Conservation (phyloP, 1,140 invertebrate species). For the Coboldia fuscipes region DNA sequence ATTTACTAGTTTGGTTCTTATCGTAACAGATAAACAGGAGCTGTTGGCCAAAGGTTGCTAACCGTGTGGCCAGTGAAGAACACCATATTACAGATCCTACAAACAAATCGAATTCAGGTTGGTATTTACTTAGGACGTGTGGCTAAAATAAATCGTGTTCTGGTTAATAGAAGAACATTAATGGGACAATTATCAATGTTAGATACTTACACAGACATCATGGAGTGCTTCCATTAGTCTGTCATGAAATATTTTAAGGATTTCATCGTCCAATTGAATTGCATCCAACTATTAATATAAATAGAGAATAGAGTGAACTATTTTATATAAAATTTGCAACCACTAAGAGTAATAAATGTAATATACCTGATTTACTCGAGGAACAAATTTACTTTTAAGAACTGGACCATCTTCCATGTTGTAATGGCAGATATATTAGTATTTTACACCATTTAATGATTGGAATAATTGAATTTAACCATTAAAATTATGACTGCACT, state of each 20-base stretch:
- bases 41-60: conserved; percentile 35
- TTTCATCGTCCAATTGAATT: conserved; percentile 28
- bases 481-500: too few relatives aligned
- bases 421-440: too few relatives aligned
- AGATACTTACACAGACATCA: conserved; percentile 24
- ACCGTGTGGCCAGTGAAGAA: conserved; percentile 27
- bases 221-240: conserved; percentile 26
- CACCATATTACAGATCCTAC: conserved; percentile 31
- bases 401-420: too few relatives aligned
- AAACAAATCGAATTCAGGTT: conserved; percentile 31
- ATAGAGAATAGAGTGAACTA: background rate
- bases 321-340: background rate
- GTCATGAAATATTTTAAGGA: conserved; percentile 28
- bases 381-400: conserved; percentile 2
- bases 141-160: conserved; percentile 19
- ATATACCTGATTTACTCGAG: conserved; percentile 4
- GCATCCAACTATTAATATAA: conserved; percentile 27
- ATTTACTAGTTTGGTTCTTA: conserved; percentile 22
- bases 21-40: conserved; percentile 34
- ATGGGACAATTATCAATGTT: background rate
- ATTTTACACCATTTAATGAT: too few relatives aligned
- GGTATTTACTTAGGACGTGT: conserved; percentile 24
- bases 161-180: background rate
- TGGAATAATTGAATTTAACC: too few relatives aligned
- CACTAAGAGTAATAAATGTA: background rate